Conservation (phyloP, 2,797 vertebrate genomes). For the Psittacula echo region DNA sequence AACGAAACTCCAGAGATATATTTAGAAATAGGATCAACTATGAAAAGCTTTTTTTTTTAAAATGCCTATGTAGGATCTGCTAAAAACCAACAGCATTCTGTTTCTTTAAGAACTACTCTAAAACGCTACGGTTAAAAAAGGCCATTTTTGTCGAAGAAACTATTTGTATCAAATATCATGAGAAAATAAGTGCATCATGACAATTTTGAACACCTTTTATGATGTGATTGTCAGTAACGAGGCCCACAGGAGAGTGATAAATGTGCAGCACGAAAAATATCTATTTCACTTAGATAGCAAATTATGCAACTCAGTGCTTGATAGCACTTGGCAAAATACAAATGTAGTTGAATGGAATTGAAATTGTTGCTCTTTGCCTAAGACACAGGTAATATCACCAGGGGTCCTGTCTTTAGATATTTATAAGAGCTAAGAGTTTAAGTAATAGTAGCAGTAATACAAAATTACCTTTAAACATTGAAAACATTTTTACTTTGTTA, state of each 20-base stretch:
- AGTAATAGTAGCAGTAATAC: conserved; percentile 96
- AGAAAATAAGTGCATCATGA: conserved; percentile 81
- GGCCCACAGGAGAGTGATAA: conserved; percentile 85
- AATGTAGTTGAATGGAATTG: conserved; percentile 94
- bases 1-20: conserved; percentile 47
- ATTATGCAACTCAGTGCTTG: conserved; percentile 83
- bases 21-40: conserved; percentile 57
- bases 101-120: conserved; percentile 70
- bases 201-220: conserved; percentile 83
- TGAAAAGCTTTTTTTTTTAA: not conserved
- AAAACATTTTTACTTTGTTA: conserved; percentile 90
- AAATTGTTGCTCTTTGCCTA: conserved; percentile 93
- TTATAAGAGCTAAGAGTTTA: conserved; percentile 97
- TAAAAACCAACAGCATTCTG: conserved; percentile 42
- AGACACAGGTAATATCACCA: conserved; percentile 93
- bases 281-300: conserved; percentile 83
- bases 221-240: conserved; percentile 83
- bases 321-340: conserved; percentile 92
- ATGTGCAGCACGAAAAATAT: conserved; percentile 85
- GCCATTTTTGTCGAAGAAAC: conserved; percentile 75
- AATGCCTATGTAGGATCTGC: conserved; percentile 18
- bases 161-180: conserved; percentile 82
- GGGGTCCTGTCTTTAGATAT: conserved; percentile 94
- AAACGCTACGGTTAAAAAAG: conserved; percentile 61
- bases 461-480: conserved; percentile 96